Evolutionary conservation across 2,113 vertebrate species (phyloP), one percentile per base, ranked within the genome.

Genomic region (Pseudorasbora parva): DNA sequence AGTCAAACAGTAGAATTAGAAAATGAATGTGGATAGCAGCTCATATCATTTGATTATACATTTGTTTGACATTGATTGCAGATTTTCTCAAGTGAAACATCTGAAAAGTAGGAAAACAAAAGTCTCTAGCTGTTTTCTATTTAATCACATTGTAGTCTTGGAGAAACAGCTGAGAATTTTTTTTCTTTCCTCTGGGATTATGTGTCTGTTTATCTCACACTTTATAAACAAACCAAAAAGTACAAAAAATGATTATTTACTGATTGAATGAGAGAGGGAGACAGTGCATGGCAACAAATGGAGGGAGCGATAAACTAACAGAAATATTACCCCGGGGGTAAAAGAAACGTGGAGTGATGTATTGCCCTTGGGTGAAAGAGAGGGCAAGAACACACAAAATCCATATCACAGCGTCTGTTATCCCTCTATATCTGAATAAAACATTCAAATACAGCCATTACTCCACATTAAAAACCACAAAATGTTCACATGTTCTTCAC

Each of bases 381-480:
- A 91, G 91, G 92, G 88, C 91, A 90, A 91, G 90, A 90, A 90
- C 89, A 91, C 91, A 89, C 92, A 93, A 94, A 94, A 93, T 94
- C 94, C 93, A 94, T 94, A 94, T 94, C 92, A 88, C 91, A 90
- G 91, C 87, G 90, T 93, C 92, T 92, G 93, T 88, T 93, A 92
- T 91, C 93, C 90, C 90, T 93, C 93, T 91, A 93, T 94, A 93
- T 93, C 93, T 92, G 93, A 93, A 94, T 95, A 93, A 95, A 95
- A 95, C 94, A 95, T 95, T 95, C 93, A 95, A 94, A 94, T 94
- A 90, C 91, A 93, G 93, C 94, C 94, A 95, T 94, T 95, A 94
- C 93, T 94, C 90, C 90, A 88, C 94, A 95, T 95, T 95, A 94
- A 93, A 94, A 95, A 94, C 94, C 93, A 94, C 94, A 95, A 91